Base-by-base conservation (phyloP, 1,140 invertebrate genomes). In the Bombus picipes region DNA sequence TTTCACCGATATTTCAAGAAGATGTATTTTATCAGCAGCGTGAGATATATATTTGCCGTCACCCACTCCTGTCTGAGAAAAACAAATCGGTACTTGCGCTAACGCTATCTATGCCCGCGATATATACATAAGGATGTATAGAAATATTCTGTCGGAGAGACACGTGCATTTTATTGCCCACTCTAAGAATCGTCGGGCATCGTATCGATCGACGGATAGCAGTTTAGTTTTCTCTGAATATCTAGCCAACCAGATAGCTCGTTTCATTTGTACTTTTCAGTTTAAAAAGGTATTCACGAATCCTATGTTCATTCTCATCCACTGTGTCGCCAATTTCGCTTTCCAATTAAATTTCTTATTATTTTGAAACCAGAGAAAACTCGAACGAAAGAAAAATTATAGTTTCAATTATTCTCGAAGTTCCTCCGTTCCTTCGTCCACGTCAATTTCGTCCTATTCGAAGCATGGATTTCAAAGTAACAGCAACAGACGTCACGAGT, bases 61-160 rank as follows among this genome's bases (percentile, higher is more conserved):
- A 43, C 2, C 79, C 39, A 25, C 43, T 43, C 37, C 74, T 41
- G 25, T n/a, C 47, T 28, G 32, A 79, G 62, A 41, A 34, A 62
- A 85, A 85, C 76, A 53, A 78, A 72, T 80, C 76, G 53, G 47
- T 62, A 74, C 37, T 81, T n/a, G 68, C 41, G 39, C 81, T 39
- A 74, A 22, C 66, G 43, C 25, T n/a, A 82, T 37, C 32, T n/a
- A 82, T 37, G 9, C 28, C 13, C n/a, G 82, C 12, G 41, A n/a
- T 37, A 72, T 71, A 59, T 71, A 37, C 34, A n/a, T 53, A 39
- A 43, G 8, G 22, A 41, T 13, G 25, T 65, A 80, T 37, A 70
- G 78, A 80, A 62, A 57, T 70, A 43, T 59, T 62, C 53, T 25
- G 34, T 62, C 37, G 62, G 28, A 37, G 9, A 25, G 53, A 62